Percentiles rank a stretch among this genome's conserved stretches.
phyloP scores from a whole-genome alignment of 1,140 invertebrate species.

The Anastrepha obliqua region DNA sequence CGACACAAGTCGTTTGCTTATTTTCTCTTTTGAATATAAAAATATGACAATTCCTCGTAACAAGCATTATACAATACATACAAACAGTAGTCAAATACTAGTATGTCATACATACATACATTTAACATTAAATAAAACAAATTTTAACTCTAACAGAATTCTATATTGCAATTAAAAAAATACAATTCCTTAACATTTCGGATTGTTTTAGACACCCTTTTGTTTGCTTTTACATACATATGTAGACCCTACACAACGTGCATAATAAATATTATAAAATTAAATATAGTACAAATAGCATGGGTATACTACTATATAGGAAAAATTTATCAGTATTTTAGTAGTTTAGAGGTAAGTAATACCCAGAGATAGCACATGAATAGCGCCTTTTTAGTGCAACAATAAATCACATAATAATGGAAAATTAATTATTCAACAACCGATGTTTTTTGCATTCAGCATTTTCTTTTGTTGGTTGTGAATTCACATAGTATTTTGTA shows the following conservation, averaged over 20 bases:
- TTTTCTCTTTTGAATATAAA: conserved; percentile 38
- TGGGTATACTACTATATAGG: not conserved
- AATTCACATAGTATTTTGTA: not conserved
- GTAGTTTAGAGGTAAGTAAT: conserved; percentile 27
- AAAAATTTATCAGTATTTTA: conserved; percentile 23
- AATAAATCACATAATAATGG: not conserved
- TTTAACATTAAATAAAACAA: conserved; percentile 42
- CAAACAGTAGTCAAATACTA: not conserved
- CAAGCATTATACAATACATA: conserved; percentile 37
- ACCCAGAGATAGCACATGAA: conserved; percentile 13
- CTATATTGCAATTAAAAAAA: not conserved
- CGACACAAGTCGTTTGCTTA: not conserved
- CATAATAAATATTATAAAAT: conserved; percentile 7
- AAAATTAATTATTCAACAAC: conserved; percentile 9
- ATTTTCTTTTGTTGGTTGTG: not conserved
- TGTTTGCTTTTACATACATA: conserved; percentile 11
- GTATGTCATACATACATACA: conserved; percentile 7
- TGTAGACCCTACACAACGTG: conserved; percentile 21
- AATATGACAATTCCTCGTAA: conserved; percentile 48
- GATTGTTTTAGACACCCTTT: conserved; percentile 9
- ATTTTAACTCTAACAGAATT: conserved; percentile 34
- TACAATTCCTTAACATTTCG: not conserved
- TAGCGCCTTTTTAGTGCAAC: not conserved
- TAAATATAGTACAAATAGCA: conserved; percentile 10
- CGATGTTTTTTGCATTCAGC: not conserved